phyloP scores from a whole-genome alignment of 2,113 vertebrate species.

The Fulica atra region DNA sequence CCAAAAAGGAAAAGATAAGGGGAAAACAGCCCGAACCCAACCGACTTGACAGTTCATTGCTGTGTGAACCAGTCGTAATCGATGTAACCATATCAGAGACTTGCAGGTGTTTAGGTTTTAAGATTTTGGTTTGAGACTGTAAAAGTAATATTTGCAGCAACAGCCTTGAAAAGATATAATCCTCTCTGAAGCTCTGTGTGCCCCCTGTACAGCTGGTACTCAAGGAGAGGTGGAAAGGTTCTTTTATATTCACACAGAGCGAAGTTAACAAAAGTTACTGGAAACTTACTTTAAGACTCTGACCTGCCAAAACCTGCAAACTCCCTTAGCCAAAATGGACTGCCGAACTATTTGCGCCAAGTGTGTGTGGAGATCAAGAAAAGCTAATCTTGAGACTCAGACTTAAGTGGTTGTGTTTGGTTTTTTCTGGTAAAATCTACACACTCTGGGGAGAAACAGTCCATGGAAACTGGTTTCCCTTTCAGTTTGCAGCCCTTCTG shows the following conservation, averaged over 20 bases:
- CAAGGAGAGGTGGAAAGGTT: background rate
- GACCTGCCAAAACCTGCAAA: background rate
- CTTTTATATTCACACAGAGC: background rate
- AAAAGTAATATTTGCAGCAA: background rate
- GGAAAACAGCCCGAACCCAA: background rate
- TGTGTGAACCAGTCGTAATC: background rate
- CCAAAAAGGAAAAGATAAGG: background rate
- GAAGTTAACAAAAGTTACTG: conserved; percentile 1
- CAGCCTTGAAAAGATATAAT: background rate
- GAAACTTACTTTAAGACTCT: background rate
- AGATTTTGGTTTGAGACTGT: conserved; percentile 35
- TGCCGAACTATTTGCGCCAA: background rate
- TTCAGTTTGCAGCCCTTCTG: background rate
- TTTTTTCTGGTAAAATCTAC: background rate
- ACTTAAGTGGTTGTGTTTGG: background rate
- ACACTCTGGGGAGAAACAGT: background rate
- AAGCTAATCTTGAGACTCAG: background rate
- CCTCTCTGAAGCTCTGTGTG: background rate
- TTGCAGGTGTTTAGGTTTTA: conserved; percentile 25
- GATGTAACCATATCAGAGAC: background rate
- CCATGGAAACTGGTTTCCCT: background rate
- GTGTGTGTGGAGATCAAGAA: background rate
- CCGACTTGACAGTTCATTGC: background rate
- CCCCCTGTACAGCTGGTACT: background rate
- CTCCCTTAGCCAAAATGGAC: background rate